Evolutionary conservation across 2,888 invertebrate genomes (phyloP), one percentile per base, ranked within the genome.

Genomic region (Diachrysia chrysitis): DNA sequence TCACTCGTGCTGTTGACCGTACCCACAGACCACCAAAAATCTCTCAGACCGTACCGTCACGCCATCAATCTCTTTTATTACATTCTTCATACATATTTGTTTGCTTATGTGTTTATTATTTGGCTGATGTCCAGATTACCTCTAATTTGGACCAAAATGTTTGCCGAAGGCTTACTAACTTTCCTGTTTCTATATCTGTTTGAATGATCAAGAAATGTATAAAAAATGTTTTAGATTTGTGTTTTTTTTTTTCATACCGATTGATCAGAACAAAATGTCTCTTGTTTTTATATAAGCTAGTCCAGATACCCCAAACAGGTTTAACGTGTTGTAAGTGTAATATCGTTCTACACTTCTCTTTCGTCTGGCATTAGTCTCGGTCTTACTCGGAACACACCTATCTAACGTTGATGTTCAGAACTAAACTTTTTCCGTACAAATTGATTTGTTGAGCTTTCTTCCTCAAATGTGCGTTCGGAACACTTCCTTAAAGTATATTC

Each of bases 61-160:
- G n/a, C n/a, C n/a, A 42, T 42, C 42, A 42, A 42, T 42, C 42
- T n/a, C 42, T n/a, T 42, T 42, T 42, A 42, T 42, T 42, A 42
- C 42, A n/a, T 42, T 42, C 42, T 42, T 42, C 42, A 42, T n/a
- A n/a, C 37, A 14, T 42, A 6, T 42, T 42, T n/a, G 37, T 42
- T 42, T 14, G n/a, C 0, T n/a, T 42, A 42, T 42, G 42, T 42
- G 42, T 42, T 42, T 42, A 42, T 42, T n/a, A 42, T 42, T 42
- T 42, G 42, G 42, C 42, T n/a, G 16, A 42, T 5, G 5, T n/a
- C 42, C 42, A 42, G 42, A 42, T 42, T n/a, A 42, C 42, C 42
- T 42, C n/a, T 42, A 42, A 42, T 42, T 42, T 42, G n/a, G n/a
- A n/a, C 42, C 42, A n/a, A 42, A n/a, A 42, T 37, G n/a, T 42